A percentile compares a stretch with the other conserved stretches of the same genome.
Conservation (phyloP, 2,113 vertebrate genomes). For the Catharus minimus region DNA sequence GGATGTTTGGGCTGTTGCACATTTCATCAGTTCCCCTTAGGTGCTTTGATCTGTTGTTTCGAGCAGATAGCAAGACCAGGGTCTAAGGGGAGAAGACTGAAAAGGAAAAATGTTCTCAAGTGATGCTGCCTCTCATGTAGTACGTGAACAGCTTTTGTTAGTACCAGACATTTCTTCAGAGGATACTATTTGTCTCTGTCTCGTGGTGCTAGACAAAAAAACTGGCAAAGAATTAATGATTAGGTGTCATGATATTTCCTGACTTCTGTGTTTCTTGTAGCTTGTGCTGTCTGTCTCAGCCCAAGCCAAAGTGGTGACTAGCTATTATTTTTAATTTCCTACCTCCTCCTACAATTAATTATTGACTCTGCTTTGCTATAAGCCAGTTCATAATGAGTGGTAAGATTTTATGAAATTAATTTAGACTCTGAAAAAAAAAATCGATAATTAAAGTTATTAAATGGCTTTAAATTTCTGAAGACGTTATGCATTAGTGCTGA, state of each 20-base stretch:
- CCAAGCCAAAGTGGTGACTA: background rate
- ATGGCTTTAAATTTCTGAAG: background rate
- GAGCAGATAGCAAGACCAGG: background rate
- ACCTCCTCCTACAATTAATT: background rate
- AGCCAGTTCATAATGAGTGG: background rate
- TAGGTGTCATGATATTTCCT: background rate
- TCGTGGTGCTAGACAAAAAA: background rate
- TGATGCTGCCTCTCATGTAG: background rate
- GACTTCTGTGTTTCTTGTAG: background rate
- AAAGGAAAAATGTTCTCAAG: background rate
- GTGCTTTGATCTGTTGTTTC: background rate
- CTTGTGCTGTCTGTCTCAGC: background rate
- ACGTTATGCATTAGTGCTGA: background rate
- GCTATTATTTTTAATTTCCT: background rate
- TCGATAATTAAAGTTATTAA: background rate
- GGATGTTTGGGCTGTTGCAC: background rate
- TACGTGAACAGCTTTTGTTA: background rate
- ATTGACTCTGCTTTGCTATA: background rate
- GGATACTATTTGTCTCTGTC: background rate
- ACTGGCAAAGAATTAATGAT: background rate
- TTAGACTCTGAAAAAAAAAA: background rate
- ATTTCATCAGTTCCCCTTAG: background rate
- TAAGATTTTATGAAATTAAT: background rate
- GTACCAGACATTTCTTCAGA: background rate
- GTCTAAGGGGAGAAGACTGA: background rate